These are phyloP conservation scores for Quadriops clusia DNA, from an alignment of 2,888 invertebrate species.

Conservation along the genomic window DNA sequence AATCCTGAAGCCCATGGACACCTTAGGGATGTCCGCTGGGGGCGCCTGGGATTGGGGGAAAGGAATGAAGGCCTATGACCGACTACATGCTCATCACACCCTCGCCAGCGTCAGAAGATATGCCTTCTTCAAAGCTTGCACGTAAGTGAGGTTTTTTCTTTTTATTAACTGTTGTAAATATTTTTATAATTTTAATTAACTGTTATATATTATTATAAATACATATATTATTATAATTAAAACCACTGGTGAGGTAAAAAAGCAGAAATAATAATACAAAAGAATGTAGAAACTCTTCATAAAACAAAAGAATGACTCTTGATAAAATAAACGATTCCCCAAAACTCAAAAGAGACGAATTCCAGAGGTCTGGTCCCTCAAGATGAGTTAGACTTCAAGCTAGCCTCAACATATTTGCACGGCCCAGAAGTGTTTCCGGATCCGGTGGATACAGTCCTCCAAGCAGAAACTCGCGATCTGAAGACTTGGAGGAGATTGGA, in stretches of 20 bases:
- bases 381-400: conserved; percentile 56
- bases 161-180: conserved; percentile 1
- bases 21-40: conserved; percentile 16
- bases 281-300: too few relatives aligned
- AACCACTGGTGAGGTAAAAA: not conserved
- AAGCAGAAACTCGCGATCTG: conserved; percentile 53
- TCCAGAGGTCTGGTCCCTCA: conserved; percentile 40
- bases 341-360: too few relatives aligned
- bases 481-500: conserved; percentile 56
- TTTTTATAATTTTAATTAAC: not conserved
- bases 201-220: not conserved
- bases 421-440: conserved; percentile 51
- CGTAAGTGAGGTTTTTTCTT: conserved; percentile 19
- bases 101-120: conserved; percentile 40
- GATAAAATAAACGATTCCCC: too few relatives aligned
- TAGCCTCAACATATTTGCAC: conserved; percentile 58
- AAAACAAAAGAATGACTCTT: too few relatives aligned
- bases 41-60: conserved; percentile 31
- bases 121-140: conserved; percentile 33
- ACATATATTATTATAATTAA: not conserved
- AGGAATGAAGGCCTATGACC: conserved; percentile 33
- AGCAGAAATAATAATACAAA: too few relatives aligned
- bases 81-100: conserved; percentile 43
- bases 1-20: conserved; percentile 32
- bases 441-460: conserved; percentile 49